A percentile compares a stretch with the other conserved stretches of the same genome.
Evolutionary conservation across 2,888 invertebrate species (phyloP).

Genomic region (Spatulosminthurus flaviceps): DNA sequence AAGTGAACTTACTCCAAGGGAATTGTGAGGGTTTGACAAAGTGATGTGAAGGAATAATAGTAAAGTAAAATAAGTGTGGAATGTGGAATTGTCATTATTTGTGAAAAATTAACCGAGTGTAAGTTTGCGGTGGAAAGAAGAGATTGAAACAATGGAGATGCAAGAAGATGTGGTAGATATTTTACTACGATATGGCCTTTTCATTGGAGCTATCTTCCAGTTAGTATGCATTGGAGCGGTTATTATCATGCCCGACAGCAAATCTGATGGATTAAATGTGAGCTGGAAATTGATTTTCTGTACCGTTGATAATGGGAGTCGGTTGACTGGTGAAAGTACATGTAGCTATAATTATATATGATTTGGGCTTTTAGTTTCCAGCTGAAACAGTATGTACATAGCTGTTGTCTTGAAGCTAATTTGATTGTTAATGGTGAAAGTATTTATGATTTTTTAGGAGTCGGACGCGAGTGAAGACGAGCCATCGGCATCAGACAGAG

Average conservation of each 20-base stretch:
- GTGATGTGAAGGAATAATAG: too few relatives aligned
- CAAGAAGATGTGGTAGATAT: constrained; percentile 78
- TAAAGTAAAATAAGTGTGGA: too few relatives aligned
- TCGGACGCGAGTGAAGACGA: constrained; percentile 65
- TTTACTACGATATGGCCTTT: constrained; percentile 80
- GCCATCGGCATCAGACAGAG: constrained; percentile 65
- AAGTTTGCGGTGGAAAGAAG: neutral
- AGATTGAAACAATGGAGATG: constrained; percentile 37
- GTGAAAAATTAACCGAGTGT: too few relatives aligned
- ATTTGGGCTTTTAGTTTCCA: too few relatives aligned
- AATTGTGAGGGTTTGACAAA: too few relatives aligned
- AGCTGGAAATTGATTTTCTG: neutral
- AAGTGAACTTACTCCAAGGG: too few relatives aligned
- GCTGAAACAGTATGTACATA: too few relatives aligned
- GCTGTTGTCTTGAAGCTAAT: too few relatives aligned
- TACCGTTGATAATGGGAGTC: too few relatives aligned
- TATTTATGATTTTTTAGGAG: constrained; percentile 61
- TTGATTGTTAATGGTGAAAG: neutral
- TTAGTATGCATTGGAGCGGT: constrained; percentile 83
- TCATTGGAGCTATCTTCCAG: constrained; percentile 88
- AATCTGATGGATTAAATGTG: constrained; percentile 35
- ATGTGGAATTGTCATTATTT: too few relatives aligned
- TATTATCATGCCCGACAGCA: constrained; percentile 76
- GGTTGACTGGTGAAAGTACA: too few relatives aligned
- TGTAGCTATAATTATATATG: too few relatives aligned